A percentile compares a stretch with the other conserved stretches of the same genome.
These are phyloP conservation scores for Rachycentron canadum DNA, from an alignment of 2,797 vertebrate species.

Conservation along the genomic window DNA sequence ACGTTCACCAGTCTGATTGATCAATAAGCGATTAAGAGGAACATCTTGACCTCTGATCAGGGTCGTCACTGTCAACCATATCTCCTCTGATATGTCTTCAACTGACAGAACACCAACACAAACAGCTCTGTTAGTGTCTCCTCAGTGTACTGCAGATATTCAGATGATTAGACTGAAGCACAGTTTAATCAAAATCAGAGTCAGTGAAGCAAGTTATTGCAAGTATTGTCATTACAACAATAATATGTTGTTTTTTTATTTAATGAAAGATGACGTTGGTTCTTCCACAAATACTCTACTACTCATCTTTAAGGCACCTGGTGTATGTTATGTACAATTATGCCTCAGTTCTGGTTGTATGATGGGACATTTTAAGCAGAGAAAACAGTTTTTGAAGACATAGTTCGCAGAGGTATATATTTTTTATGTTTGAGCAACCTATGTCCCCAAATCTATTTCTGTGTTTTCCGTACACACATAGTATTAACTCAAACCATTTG, in stretches of 20 bases:
- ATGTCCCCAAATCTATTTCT: too few relatives aligned
- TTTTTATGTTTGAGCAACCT: too few relatives aligned
- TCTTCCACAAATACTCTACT: too few relatives aligned
- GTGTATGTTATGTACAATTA: too few relatives aligned
- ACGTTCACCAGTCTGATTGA: neutral
- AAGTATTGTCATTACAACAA: neutral
- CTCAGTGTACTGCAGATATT: neutral
- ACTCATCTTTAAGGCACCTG: too few relatives aligned
- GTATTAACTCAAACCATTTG: too few relatives aligned
- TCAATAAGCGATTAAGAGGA: slow-evolving; percentile 18
- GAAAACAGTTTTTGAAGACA: too few relatives aligned
- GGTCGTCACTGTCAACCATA: neutral
- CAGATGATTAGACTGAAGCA: neutral
- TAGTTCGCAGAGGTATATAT: too few relatives aligned
- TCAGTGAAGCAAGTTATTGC: neutral
- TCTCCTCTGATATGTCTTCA: neutral
- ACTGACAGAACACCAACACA: neutral
- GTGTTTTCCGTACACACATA: too few relatives aligned
- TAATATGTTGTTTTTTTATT: neutral
- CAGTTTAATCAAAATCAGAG: neutral
- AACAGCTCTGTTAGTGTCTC: neutral
- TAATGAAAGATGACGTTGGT: too few relatives aligned
- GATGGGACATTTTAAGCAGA: too few relatives aligned
- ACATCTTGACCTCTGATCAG: neutral
- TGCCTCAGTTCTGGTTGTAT: too few relatives aligned